A percentile compares a stretch with the other conserved stretches of the same genome.
These are phyloP conservation scores for Sphaerophoria rueppellii DNA, from an alignment of 2,888 invertebrate genomes.

Conservation along the genomic window DNA sequence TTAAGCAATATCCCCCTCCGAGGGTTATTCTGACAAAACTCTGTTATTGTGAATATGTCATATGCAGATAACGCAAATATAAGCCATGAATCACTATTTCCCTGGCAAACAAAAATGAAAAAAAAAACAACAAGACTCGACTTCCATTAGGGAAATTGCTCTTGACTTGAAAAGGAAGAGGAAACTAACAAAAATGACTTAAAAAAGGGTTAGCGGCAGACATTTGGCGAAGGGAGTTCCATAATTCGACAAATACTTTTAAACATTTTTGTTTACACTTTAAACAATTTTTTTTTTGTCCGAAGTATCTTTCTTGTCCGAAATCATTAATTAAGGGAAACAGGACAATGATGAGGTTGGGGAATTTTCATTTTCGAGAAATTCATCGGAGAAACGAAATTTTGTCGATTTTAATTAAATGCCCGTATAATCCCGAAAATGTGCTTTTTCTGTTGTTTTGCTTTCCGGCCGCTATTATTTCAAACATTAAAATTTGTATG, in stretches of 20 bases:
- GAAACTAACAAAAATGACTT: not conserved
- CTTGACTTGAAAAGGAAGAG: not conserved
- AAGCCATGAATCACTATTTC: slow-evolving; percentile 30
- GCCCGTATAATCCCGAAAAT: not conserved
- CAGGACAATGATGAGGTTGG: not conserved
- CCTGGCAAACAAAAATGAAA: not conserved
- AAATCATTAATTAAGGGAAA: slow-evolving; percentile 11
- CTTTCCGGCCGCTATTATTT: not conserved
- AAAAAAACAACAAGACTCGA: not conserved
- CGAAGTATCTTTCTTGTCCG: not conserved
- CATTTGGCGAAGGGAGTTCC: not conserved
- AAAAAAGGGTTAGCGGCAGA: slow-evolving; percentile 12
- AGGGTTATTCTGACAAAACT: slow-evolving; percentile 25
- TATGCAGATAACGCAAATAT: slow-evolving; percentile 20
- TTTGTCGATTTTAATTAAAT: slow-evolving; percentile 34
- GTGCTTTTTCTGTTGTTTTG: not conserved
- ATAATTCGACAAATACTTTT: not conserved
- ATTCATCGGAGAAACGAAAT: not conserved
- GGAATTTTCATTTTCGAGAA: not conserved
- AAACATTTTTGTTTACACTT: not conserved
- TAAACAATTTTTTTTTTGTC: not conserved
- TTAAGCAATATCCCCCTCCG: not conserved
- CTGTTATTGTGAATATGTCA: slow-evolving; percentile 40
- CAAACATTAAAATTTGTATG: slow-evolving; percentile 15
- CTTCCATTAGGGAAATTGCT: slow-evolving; percentile 33